Evolutionary conservation across 2,797 vertebrate species (phyloP), one percentile per base, ranked within the genome.

Genomic region (Crenuchus spilurus): DNA sequence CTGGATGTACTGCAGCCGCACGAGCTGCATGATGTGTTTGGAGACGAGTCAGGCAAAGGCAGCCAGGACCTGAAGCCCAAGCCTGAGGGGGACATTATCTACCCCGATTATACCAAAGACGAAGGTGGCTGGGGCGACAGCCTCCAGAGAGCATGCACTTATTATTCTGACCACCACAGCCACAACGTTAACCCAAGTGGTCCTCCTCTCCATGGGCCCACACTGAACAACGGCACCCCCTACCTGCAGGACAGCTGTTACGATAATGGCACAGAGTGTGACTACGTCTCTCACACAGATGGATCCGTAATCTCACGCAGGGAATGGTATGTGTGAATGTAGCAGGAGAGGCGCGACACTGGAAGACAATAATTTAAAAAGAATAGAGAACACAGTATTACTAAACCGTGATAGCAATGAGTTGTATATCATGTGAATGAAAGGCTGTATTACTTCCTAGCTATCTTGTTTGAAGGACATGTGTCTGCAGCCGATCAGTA

Each of bases 251-350:
- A 94, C 81, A 95, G 96, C 90, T 94, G 92, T 86, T 97, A 92
- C 2, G 94, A 97, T 72, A 95, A 96, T 48, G 94, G 96, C 66
- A 96, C 93, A 77, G 96, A 98, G 90, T 94, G 96, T 91, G 96
- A 99, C 86, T 97, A 97, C 63, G 97, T 99, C 84, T 97, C 97
- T 80, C 96, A 99, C 87, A 91, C 96, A 91, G 97, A 99, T 78
- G 97, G 97, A 49, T 97, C 97, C 3, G 96, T 99, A 87, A 99
- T 99, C 90, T 99, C 97, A 74, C 95, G 97, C 87, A 95, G 95
- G 86, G 97, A 99, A 92, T 99, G 97, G 97, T 99, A 98, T 86
- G 97, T 99, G 86, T 99, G 94, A 94, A 80, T 26, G 20, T 24
- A 61, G 39, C 16, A 55, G 6, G 22, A 73, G 61, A 70, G 67